Conservation (phyloP, 2,797 vertebrate species). For the Mormyrus hasselquistii region DNA sequence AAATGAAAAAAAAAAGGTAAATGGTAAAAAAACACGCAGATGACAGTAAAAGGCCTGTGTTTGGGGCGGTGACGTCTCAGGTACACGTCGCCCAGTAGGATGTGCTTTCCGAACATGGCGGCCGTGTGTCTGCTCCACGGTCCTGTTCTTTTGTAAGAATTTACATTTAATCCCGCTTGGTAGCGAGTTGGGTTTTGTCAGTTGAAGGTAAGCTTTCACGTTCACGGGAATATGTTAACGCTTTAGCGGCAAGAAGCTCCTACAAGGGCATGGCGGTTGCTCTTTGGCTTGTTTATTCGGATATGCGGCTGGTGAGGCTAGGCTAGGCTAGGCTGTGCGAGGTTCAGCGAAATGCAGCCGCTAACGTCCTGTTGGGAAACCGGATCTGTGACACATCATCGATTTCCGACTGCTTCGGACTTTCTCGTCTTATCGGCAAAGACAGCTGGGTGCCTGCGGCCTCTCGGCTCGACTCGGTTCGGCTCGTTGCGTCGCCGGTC, state of each 20-base stretch:
- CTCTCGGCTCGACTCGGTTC: not conserved
- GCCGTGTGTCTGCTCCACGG: constrained; percentile 57
- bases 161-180: constrained; percentile 29
- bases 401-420: not conserved
- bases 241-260: not conserved
- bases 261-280: not conserved
- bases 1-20: not conserved
- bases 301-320: not conserved
- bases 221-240: not conserved
- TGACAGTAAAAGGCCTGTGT: constrained; percentile 36
- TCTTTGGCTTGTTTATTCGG: not conserved
- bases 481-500: not conserved
- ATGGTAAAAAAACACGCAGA: not conserved
- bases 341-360: not conserved
- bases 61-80: constrained; percentile 55
- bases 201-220: constrained; percentile 29
- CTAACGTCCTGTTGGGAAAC: not conserved
- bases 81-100: constrained; percentile 83
- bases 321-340: not conserved
- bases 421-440: not conserved
- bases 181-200: constrained; percentile 35
- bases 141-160: constrained; percentile 61
- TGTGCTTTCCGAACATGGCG: constrained; percentile 72
- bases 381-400: constrained; percentile 14
- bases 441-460: not conserved